Conservation (phyloP, 37 sponge, comb jelly and placozoan species). For the Hexactinellida sp. region DNA sequence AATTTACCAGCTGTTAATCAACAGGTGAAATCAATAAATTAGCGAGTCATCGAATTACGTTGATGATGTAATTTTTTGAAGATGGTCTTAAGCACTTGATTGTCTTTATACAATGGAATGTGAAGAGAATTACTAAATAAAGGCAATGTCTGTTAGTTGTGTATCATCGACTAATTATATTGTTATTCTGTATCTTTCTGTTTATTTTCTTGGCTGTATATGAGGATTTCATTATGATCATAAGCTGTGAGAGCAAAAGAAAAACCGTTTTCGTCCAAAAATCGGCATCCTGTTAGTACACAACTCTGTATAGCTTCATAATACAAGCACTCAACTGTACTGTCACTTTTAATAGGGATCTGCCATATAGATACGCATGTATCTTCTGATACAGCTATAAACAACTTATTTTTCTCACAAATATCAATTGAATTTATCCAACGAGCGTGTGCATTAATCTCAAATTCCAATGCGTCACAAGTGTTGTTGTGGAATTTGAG, state of each 20-base stretch:
- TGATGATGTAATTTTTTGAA: background rate
- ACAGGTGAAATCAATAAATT: no score
- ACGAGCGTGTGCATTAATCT: conserved; percentile 7
- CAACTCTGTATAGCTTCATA: background rate
- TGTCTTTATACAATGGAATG: no score
- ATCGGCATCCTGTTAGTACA: background rate
- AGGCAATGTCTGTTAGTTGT: no score
- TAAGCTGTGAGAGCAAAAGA: background rate
- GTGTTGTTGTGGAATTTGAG: background rate
- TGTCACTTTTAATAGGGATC: background rate
- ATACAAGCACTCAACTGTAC: background rate
- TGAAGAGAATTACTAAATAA: no score
- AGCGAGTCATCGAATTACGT: no score
- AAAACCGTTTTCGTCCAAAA: background rate
- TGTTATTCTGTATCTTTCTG: no score
- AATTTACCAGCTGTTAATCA: no score
- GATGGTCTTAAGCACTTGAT: no score
- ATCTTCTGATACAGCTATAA: conserved; percentile 10
- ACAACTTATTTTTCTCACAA: background rate
- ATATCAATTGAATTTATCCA: conserved; percentile 12
- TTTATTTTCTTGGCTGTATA: background rate
- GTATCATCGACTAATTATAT: no score
- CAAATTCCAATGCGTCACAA: background rate
- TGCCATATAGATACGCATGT: background rate
- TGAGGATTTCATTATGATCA: background rate